phyloP scores from a whole-genome alignment of 2,888 invertebrate species.

The Tenthredo livida region DNA sequence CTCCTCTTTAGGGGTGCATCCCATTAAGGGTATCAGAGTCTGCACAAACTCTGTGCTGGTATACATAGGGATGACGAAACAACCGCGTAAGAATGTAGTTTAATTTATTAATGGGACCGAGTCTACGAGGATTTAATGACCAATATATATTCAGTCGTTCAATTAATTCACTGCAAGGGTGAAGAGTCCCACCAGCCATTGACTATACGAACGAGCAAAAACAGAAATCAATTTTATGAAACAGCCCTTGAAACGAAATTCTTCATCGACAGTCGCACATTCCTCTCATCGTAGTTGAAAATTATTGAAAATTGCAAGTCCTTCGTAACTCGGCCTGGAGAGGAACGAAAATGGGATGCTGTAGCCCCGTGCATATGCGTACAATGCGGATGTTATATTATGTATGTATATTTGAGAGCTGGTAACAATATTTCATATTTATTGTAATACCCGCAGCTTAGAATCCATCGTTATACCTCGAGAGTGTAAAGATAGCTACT shows the following conservation, averaged over 20 bases:
- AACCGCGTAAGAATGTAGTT: conserved; percentile 66
- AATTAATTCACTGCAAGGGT: conserved; percentile 68
- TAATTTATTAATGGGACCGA: conserved; percentile 69
- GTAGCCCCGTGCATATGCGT: neutral
- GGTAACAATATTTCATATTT: conserved; percentile 26
- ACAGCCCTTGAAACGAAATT: neutral
- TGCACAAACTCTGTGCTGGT: conserved; percentile 55
- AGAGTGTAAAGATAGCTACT: neutral
- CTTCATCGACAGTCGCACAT: neutral
- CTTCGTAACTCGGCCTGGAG: too few relatives aligned
- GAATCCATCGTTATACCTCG: neutral
- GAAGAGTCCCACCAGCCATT: neutral
- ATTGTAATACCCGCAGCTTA: neutral
- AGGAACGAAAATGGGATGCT: neutral
- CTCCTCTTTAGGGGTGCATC: conserved; percentile 65
- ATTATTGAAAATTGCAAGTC: neutral
- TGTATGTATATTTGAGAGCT: neutral
- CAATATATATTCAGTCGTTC: conserved; percentile 74
- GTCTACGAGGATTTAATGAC: conserved; percentile 68
- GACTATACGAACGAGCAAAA: neutral
- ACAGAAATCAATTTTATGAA: conserved; percentile 13
- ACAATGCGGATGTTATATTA: neutral
- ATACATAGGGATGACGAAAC: conserved; percentile 63
- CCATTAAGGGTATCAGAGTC: conserved; percentile 63
- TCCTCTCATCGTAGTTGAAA: neutral